Percentiles rank a stretch among this genome's conserved stretches.
These are phyloP conservation scores for Tyrophagus putrescentiae DNA, from an alignment of 1,140 invertebrate genomes.

Conservation along the genomic window DNA sequence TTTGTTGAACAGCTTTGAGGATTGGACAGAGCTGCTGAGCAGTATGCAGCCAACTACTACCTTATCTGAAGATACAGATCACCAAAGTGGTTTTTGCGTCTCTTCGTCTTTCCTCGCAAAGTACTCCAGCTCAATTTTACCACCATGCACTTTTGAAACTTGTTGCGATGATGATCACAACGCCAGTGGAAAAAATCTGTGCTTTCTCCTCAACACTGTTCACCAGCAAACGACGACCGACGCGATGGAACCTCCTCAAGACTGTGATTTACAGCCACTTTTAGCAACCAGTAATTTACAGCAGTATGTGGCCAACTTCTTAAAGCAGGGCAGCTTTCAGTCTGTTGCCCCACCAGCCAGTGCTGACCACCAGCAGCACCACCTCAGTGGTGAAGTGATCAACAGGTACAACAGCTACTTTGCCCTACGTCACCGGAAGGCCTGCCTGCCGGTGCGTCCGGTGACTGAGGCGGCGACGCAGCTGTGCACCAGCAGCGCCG, in stretches of 20 bases:
- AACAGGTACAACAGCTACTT: too few species aligned
- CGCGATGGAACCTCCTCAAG: too few species aligned
- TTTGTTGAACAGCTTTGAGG: not conserved
- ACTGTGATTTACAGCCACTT: too few species aligned
- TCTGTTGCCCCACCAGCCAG: too few species aligned
- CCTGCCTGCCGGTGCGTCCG: not conserved
- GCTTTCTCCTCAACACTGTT: not conserved
- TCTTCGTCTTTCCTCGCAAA: not conserved
- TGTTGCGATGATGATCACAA: slow-evolving; percentile 6
- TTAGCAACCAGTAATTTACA: too few species aligned
- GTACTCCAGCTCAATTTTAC: not conserved
- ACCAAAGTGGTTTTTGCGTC: slow-evolving; percentile 1
- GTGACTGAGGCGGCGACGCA: not conserved
- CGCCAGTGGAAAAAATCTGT: not conserved
- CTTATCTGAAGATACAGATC: too few species aligned
- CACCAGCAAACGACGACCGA: too few species aligned
- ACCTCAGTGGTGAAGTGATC: too few species aligned
- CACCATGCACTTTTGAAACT: not conserved
- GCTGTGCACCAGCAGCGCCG: not conserved
- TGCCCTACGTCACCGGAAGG: too few species aligned
- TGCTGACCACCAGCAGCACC: too few species aligned
- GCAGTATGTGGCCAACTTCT: too few species aligned
- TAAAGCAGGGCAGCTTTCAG: too few species aligned
- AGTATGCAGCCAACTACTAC: not conserved
- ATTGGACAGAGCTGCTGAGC: not conserved